Evolutionary conservation across 1,140 invertebrate genomes (phyloP), one percentile per base, ranked within the genome.

Genomic region (Coboldia fuscipes): DNA sequence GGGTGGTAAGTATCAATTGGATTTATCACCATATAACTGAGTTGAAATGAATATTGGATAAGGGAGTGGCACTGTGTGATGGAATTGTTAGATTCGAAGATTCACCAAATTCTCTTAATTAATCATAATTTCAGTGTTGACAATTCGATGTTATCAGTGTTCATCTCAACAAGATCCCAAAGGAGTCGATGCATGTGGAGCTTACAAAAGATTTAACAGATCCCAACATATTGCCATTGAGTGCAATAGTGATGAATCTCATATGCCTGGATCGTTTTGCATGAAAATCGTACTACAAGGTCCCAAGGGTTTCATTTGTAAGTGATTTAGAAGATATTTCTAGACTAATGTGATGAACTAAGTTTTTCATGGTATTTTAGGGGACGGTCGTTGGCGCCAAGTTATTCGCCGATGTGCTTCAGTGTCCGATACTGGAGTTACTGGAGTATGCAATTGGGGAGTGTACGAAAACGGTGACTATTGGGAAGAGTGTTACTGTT

Each of bases 401-500:
- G 85, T 92, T 1, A 82, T 88, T 34, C 58, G 86, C 19, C 63
- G 84, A 17, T 93, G 86, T 63, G 81, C 83, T 3, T 88, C 83
- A 1, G 79, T 90, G 2, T 70, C 83, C 6, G 83, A 84, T 40
- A 88, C 76, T 20, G 85, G 85, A 42, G 83, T 85, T 0, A 88
- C 82, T 1, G 80, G 80, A 26, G 82, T 86, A 2, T 93, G 86
- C 45, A 90, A 92, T 50, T 92, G 86, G 85, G 86, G 86, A 12
- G 83, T 90, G 10, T 73, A 82, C 41, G 73, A 82, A 36, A 90
- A 92, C 46, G 84, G 85, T 3, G 79, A 85, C 1, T 93, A 88
- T 47, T 93, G 85, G 85, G 82, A 93, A 52, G 82, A 90, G 51
- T 93, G 86, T 48, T 92, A 89, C 44, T 93, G 86, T 54, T 79